phyloP scores from a whole-genome alignment of 2,797 vertebrate species.

The Spondyliosoma cantharus region DNA sequence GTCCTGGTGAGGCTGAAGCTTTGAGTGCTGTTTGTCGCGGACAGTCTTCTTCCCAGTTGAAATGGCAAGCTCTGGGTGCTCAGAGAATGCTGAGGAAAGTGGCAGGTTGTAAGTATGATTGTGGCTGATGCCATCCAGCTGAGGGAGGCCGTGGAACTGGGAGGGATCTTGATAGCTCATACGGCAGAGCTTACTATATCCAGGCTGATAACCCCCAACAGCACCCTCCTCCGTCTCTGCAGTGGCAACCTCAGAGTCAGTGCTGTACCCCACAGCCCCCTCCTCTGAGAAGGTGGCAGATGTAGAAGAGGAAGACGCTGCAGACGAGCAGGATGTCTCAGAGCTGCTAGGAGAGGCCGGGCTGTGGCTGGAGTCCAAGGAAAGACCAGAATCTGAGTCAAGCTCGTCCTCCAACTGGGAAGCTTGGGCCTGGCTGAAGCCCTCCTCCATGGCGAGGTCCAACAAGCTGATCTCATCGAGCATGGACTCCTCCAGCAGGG shows the following conservation, averaged over 20 bases:
- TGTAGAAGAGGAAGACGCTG: conserved; percentile 89
- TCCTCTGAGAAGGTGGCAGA: conserved; percentile 96
- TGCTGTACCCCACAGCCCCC: conserved; percentile 98
- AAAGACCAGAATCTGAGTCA: conserved; percentile 97
- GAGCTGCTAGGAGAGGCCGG: conserved; percentile 97
- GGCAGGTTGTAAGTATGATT: conserved; percentile 99
- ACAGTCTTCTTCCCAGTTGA: conserved; percentile 83
- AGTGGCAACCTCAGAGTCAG: conserved; percentile 92
- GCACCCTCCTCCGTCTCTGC: conserved; percentile 92
- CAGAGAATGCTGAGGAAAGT: conserved; percentile 82
- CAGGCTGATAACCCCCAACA: conserved; percentile 93
- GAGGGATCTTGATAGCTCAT: conserved; percentile 98
- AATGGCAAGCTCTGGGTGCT: conserved; percentile 84
- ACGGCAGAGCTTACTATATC: conserved; percentile 96
- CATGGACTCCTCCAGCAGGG: conserved; percentile 96
- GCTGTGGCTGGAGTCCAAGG: conserved; percentile 96
- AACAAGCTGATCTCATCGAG: conserved; percentile 98
- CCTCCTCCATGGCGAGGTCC: conserved; percentile 97
- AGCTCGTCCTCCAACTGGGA: conserved; percentile 96
- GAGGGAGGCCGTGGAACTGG: conserved; percentile 91
- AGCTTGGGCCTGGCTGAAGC: conserved; percentile 96
- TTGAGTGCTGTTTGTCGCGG: conserved; percentile 87
- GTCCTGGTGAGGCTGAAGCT: conserved; percentile 83
- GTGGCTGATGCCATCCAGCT: conserved; percentile 93
- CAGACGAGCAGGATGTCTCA: conserved; percentile 91